Evolutionary conservation across 2,113 vertebrate genomes (phyloP).

Genomic region (Bufo bufo): DNA sequence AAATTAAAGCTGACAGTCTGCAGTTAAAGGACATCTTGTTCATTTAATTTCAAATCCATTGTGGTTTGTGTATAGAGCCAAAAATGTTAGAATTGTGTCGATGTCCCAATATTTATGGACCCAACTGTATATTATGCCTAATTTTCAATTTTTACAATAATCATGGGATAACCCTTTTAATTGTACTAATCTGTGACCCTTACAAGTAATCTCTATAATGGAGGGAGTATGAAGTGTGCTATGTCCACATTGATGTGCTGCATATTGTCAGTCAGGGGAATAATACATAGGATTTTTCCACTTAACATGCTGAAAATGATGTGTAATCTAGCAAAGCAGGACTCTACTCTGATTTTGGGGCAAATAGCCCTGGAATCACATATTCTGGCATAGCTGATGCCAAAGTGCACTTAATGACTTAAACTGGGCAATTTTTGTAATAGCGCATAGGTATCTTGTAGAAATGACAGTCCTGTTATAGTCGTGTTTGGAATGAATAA

Average conservation of each 20-base stretch:
- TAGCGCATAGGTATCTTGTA: slow-evolving; percentile 10
- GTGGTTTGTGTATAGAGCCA: no score
- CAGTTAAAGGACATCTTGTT: no score
- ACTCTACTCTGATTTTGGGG: not conserved
- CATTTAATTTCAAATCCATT: no score
- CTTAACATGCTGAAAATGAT: slow-evolving; percentile 4
- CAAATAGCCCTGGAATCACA: not conserved
- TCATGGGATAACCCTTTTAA: not conserved
- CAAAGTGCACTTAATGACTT: slow-evolving; percentile 26
- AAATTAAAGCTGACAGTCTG: no score
- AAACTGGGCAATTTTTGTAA: slow-evolving; percentile 36
- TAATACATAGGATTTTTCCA: not conserved
- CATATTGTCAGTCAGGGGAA: not conserved
- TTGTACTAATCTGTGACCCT: not conserved
- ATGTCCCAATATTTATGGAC: no score
- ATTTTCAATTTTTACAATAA: no score
- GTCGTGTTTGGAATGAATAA: not conserved
- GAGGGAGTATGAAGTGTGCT: not conserved
- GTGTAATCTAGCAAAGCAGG: not conserved
- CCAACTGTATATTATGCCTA: no score
- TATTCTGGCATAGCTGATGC: not conserved
- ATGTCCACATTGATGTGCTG: not conserved
- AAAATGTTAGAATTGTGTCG: no score
- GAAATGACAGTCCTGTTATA: slow-evolving; percentile 8
- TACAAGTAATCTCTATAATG: no score